Base-by-base conservation (phyloP, 2,797 vertebrate genomes). In the Parotocinclus haroldoi region DNA sequence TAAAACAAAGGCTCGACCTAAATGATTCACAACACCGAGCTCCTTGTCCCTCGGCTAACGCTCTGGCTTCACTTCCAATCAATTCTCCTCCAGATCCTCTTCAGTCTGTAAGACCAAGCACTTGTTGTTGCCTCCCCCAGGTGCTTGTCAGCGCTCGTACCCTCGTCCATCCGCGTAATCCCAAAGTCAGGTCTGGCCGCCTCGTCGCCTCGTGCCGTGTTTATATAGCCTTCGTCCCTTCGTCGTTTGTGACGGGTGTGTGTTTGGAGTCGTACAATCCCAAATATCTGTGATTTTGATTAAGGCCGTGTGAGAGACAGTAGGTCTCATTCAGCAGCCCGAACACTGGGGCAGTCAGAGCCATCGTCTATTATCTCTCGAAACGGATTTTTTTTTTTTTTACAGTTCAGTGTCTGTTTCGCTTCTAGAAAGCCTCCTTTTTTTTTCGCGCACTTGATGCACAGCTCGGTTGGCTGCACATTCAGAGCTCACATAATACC, bases 211-310 rank as follows among this genome's bases (percentile, higher is more conserved):
- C 16, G 64, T 56, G 64, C 19, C 10, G 39, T 39, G 61, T 66
- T 78, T 78, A 71, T 69, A 72, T 74, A 73, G 73, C 63, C 45
- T 61, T 46, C 58, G 46, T 59, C 54, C 37, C 58, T 19, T 46
- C 53, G 54, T 57, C 75, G 69, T 54, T 61, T n/a, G 73, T 45
- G 37, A 50, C 51, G 19, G 67, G 75, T 83, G 82, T 82, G 83
- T 51, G 58, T 57, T 46, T 64, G 60, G 66, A 67, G 70, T 79
- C 70, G 67, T 61, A 72, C 71, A 79, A 57, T 85, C 83, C 86
- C 84, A 89, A 88, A 88, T 87, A 75, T 80, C 69, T 68, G 66
- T 78, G 83, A 82, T 85, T 77, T 88, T 87, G 87, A 83, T 82
- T 82, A 85, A 89, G 88, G 87, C 87, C 84, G 78, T 66, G 10